Evolutionary conservation across 2,888 invertebrate species (phyloP).

Genomic region (Rotaria socialis): DNA sequence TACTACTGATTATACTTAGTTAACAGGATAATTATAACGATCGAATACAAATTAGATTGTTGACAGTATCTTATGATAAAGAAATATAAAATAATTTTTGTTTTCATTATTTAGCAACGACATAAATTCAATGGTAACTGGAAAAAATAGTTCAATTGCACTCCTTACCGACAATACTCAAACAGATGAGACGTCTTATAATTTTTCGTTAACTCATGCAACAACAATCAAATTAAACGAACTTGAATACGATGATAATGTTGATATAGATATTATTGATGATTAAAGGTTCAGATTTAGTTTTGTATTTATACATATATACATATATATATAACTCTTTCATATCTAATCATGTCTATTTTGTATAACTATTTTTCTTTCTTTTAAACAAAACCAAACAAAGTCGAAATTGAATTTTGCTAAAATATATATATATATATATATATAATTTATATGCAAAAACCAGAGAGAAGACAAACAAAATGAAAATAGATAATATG

Average conservation of each 20-base stretch:
- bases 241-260: not conserved
- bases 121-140: not conserved
- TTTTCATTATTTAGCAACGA: not conserved
- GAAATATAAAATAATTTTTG: not conserved
- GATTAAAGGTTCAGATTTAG: not conserved
- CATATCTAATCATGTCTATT: not conserved
- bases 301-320: not conserved
- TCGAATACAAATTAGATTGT: no score
- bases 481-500: constrained; percentile 23
- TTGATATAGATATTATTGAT: not conserved
- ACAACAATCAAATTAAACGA: not conserved
- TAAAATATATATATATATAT: not conserved
- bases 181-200: not conserved
- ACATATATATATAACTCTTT: not conserved
- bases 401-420: not conserved
- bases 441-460: not conserved
- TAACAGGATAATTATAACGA: no score
- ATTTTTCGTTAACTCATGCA: not conserved
- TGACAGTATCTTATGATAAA: not conserved
- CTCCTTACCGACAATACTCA: not conserved
- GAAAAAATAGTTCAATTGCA: not conserved
- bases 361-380: not conserved
- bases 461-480: not conserved
- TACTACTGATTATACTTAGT: not conserved
- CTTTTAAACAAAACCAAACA: not conserved